phyloP scores from a whole-genome alignment of 2,888 invertebrate genomes.

The Scaeva pyrastri region DNA sequence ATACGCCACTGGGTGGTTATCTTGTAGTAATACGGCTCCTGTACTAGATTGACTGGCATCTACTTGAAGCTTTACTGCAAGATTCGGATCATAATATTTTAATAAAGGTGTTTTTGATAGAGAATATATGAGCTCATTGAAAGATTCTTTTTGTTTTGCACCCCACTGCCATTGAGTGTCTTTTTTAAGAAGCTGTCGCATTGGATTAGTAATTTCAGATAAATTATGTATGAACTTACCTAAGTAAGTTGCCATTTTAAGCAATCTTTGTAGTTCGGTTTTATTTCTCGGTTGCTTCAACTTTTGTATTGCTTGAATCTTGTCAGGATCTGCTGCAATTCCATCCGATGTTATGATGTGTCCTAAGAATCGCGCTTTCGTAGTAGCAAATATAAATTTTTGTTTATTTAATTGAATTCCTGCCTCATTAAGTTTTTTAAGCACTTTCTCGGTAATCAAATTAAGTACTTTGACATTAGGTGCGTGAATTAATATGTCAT shows the following conservation, averaged over 20 bases:
- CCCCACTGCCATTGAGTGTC: slow-evolving; percentile 33
- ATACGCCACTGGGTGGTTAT: slow-evolving; percentile 34
- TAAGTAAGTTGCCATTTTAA: slow-evolving; percentile 48
- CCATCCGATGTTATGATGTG: slow-evolving; percentile 47
- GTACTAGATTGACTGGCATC: slow-evolving; percentile 29
- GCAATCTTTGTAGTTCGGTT: slow-evolving; percentile 42
- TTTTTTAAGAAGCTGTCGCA: slow-evolving; percentile 52
- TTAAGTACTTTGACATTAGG: slow-evolving; percentile 35
- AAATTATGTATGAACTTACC: slow-evolving; percentile 53
- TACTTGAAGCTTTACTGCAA: slow-evolving; percentile 34
- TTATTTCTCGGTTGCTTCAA: slow-evolving; percentile 33
- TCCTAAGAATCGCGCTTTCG: slow-evolving; percentile 36
- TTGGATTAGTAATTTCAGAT: slow-evolving; percentile 28
- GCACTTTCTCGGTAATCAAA: slow-evolving; percentile 3
- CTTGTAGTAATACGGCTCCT: slow-evolving; percentile 48
- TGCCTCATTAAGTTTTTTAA: slow-evolving; percentile 28
- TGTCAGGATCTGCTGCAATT: slow-evolving; percentile 35
- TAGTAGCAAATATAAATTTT: slow-evolving; percentile 36
- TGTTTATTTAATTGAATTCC: slow-evolving; percentile 38
- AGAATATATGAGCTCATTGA: slow-evolving; percentile 30
- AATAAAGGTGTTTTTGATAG: slow-evolving; percentile 39
- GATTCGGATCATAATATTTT: slow-evolving; percentile 36
- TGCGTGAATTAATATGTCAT: slow-evolving; percentile 77
- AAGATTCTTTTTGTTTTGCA: slow-evolving; percentile 35
- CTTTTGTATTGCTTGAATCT: slow-evolving; percentile 29